Base-by-base conservation (phyloP, 2,797 vertebrate genomes). In the Agapornis canus region DNA sequence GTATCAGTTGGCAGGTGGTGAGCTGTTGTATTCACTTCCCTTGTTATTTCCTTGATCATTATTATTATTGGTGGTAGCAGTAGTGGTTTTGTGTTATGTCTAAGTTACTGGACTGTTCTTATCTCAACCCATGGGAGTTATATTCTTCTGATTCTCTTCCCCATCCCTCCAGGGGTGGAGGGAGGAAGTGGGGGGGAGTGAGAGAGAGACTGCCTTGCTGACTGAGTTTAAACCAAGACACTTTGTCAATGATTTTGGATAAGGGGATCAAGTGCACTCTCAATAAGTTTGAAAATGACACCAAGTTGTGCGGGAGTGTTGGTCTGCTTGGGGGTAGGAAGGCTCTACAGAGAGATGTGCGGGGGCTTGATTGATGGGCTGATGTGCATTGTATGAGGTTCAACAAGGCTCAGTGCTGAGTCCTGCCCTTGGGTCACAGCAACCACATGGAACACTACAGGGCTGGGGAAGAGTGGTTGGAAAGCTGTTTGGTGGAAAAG, bases 211-310 rank as follows among this genome's bases (percentile, higher is more conserved):
- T 42, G 17, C 6, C 6, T 42, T 16, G 42, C 42, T 42, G 40
- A 40, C 15, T 40, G 40, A 40, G 15, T 40, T 16, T 40, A 40
- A 40, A 17, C 40, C 40, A 40, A 4, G 40, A 40, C 7, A 17
- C 40, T 40, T 40, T 64, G 19, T 19, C 49, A 48, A 26, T 37
- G 9, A 37, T 19, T 19, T 19, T 49, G n/a, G 31, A 22, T 48
- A 57, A 63, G 9, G 9, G 4, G 8, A n/a, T 43, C 1, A 1
- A 49, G n/a, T 20, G 5, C 14, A n/a, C 8, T 8, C 15, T 79
- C 84, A 57, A 22, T 37, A 27, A 60, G 8, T 57, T 72, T 26
- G 26, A n/a, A 65, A 23, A 32, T 11, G 14, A 29, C 22, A 42
- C 39, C 13, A 35, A 20, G 25, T 16, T 72, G 43, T 10, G 22